Percentiles rank a stretch among this genome's conserved stretches.
Evolutionary conservation across 1,140 invertebrate species (phyloP).

Genomic region (Harlomillsia oculata): DNA sequence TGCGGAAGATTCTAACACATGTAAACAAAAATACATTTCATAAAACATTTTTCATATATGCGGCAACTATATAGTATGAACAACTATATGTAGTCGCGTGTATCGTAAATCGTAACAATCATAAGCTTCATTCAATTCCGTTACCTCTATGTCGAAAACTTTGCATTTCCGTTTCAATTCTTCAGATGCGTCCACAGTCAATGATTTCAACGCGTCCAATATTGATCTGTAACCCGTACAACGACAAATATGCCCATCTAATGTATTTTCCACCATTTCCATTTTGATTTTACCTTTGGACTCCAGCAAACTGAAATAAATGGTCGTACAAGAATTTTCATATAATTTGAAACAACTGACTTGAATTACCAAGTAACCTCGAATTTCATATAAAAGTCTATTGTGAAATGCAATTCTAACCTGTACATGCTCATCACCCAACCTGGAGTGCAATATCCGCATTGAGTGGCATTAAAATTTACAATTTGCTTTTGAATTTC

Average conservation of each 20-base stretch:
- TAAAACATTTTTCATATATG: background rate
- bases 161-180: constrained; percentile 39
- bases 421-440: constrained; percentile 46
- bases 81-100: background rate
- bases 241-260: constrained; percentile 46
- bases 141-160: constrained; percentile 19
- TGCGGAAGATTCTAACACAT: background rate
- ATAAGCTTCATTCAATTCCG: no score
- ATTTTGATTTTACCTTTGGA: constrained; percentile 26
- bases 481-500: constrained; percentile 39
- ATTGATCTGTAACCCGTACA: constrained; percentile 49
- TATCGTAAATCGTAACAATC: no score
- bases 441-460: constrained; percentile 45
- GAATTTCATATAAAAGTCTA: background rate
- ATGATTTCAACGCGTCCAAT: constrained; percentile 59
- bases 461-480: constrained; percentile 41
- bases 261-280: constrained; percentile 37
- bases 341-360: background rate
- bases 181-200: constrained; percentile 50
- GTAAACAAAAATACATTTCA: background rate
- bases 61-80: background rate
- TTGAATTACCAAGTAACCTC: background rate
- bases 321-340: background rate
- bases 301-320: constrained; percentile 9
- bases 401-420: constrained; percentile 24